Evolutionary conservation across 2,888 invertebrate species (phyloP), one percentile per base, ranked within the genome.

Genomic region (Urechis unicinctus): DNA sequence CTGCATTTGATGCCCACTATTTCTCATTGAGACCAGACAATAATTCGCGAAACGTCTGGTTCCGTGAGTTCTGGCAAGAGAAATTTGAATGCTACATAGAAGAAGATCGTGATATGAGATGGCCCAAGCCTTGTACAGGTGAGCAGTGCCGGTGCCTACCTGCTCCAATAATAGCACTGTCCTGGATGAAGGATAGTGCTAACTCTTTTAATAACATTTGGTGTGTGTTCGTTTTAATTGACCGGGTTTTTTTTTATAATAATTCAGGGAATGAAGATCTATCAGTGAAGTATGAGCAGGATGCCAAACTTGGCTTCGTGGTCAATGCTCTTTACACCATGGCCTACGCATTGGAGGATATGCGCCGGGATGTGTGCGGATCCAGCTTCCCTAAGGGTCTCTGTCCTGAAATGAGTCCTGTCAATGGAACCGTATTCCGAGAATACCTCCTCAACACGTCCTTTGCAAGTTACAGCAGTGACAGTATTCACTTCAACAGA

Each of bases 271-370:
- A 80, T 17, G 86, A 86, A 75, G 80, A 79, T 26, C 74, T 85
- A 54, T 72, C 78, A n/a, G 24, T 52, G 21, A 78, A 80, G 47
- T 86, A 85, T 75, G 82, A 82, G 53, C 86, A 86, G 73, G 89
- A 89, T 77, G 85, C 88, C 22, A 89, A 89, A 78, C 82, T 89
- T 74, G 86, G 86, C 64, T 87, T 88, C 72, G 87, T 89, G 42
- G 85, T 86, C 69, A 88, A 88, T 74, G 86, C 88, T 2, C 84
- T 88, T 63, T 85, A 85, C 78, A 86, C 87, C 2, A 83, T 88
- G 77, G 88, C 88, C 5, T 82, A 85, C 71, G 89, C 86, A 6
- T 79, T 89, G 50, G 85, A 87, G 72, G 82, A 82, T 66, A 86
- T 88, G 86, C 84, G 85, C 61, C 79, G 81, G 65, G 84, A 84